Evolutionary conservation across 1,140 invertebrate genomes (phyloP).

Genomic region (Penaeus chinensis): DNA sequence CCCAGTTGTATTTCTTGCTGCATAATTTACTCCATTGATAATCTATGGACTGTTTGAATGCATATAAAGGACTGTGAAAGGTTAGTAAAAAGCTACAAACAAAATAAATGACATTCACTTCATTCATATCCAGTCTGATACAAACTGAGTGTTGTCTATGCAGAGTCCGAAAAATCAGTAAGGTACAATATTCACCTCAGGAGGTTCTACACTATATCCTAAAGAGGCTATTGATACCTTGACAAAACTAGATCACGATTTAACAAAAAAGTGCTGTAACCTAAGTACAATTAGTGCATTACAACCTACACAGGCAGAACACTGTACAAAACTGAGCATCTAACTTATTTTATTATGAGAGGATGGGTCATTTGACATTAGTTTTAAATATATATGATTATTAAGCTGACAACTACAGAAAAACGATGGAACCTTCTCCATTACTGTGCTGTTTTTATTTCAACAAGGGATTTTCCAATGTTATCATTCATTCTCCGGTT

Average conservation of each 20-base stretch:
- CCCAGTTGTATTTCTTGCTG: too few species aligned
- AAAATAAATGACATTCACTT: constrained; percentile 51
- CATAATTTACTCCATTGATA: too few species aligned
- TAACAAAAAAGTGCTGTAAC: constrained; percentile 21
- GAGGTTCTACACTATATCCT: constrained; percentile 16
- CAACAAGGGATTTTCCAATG: constrained; percentile 55
- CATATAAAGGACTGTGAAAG: too few species aligned
- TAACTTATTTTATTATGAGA: constrained; percentile 46
- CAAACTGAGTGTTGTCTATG: constrained; percentile 50
- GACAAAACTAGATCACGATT: constrained; percentile 25
- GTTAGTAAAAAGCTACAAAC: background rate
- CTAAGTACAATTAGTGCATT: constrained; percentile 29
- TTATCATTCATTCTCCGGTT: constrained; percentile 51
- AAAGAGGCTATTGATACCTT: constrained; percentile 22
- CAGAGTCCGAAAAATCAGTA: constrained; percentile 18
- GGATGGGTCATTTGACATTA: constrained; percentile 58
- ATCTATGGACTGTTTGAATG: too few species aligned
- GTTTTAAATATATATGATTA: constrained; percentile 18
- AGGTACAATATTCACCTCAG: constrained; percentile 41
- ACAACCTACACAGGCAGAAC: constrained; percentile 50
- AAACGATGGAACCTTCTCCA: constrained; percentile 43
- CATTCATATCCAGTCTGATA: constrained; percentile 51
- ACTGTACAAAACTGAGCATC: constrained; percentile 55
- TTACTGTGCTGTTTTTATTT: constrained; percentile 18
- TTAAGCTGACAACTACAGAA: constrained; percentile 37